Evolutionary conservation across 2,113 vertebrate genomes (phyloP), one percentile per base, ranked within the genome.

Genomic region (Gavialis gangeticus): DNA sequence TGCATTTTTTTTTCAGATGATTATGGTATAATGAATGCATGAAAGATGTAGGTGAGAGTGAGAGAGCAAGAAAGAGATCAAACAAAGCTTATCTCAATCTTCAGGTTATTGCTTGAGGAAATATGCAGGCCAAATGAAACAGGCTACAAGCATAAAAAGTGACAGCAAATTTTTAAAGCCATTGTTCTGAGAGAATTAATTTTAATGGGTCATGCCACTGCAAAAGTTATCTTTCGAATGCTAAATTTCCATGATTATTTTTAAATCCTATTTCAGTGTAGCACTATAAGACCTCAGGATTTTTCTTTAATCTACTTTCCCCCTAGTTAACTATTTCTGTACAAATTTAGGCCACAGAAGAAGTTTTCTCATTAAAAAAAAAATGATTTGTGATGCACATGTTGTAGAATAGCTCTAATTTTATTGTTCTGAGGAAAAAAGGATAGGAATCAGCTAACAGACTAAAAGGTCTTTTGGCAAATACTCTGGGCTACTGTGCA

Each of bases 171-270:
- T 85, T 92, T 90, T 22, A 67, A 58, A 75, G 60, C 11, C 73
- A 77, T 93, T 75, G 24, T 56, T 60, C 30, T n/a, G 55, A 88
- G 10, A 86, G n/a, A 90, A 88, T 78, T 60, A 75, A 62, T 2
- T 84, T 27, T 12, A 84, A 46, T 30, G 3, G 7, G 12, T 82
- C 46, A 82, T 75, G 69, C 58, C 34, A 34, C 34, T 34, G 91
- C 66, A 96, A 79, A 67, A 90, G 63, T 95, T 66, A 91, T 84
- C 92, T 84, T 95, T 88, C 85, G 95, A 25, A 76, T 66, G 86
- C 10, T 75, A 79, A 18, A 57, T 63, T 46, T 67, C 73, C 2
- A 46, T 22, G 7, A 1, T 75, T 0, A 46, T 75, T 84, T 77
- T 63, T 8, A 56, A 71, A 84, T 66, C 18, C 30, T 17, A 4